Evolutionary conservation across 2,797 vertebrate species (phyloP).

Genomic region (Lagocephalus sceleratus): DNA sequence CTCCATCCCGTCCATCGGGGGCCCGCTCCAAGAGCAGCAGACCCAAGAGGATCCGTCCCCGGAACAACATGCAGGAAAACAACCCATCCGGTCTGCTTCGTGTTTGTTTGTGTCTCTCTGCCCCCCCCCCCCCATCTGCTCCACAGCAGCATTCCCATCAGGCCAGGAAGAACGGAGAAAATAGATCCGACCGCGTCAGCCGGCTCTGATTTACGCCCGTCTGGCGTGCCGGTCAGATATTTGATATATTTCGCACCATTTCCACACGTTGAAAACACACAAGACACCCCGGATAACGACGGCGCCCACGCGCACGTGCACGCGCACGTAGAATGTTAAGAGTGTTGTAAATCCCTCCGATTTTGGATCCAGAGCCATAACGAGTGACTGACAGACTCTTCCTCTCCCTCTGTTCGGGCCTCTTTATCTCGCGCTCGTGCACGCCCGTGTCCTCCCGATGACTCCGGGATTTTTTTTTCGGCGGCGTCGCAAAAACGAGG

Average conservation of each 20-base stretch:
- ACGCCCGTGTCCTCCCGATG: conserved; percentile 39
- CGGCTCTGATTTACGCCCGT: not conserved
- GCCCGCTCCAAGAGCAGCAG: too few relatives aligned
- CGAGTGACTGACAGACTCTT: conserved; percentile 42
- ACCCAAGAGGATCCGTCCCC: too few relatives aligned
- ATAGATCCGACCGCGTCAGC: conserved; percentile 2
- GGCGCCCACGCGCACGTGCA: conserved; percentile 6
- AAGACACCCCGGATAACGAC: conserved; percentile 8
- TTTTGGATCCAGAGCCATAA: conserved; percentile 25
- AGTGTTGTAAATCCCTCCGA: conserved; percentile 30
- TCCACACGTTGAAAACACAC: too few relatives aligned
- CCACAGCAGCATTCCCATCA: conserved; percentile 37
- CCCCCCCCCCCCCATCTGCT: conserved; percentile 51
- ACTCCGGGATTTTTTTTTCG: conserved; percentile 37
- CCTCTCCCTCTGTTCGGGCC: conserved; percentile 3
- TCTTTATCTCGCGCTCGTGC: conserved; percentile 37
- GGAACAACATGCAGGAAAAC: conserved; percentile 5
- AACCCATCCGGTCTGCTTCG: conserved; percentile 14
- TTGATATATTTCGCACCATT: too few relatives aligned
- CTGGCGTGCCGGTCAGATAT: too few relatives aligned
- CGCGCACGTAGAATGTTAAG: conserved; percentile 15
- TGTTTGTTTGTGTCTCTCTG: conserved; percentile 32
- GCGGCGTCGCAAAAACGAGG: conserved; percentile 55
- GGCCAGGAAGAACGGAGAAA: conserved; percentile 32
- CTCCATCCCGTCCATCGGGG: too few relatives aligned